phyloP scores from a whole-genome alignment of 1,140 invertebrate genomes.

The Dryas iulia region DNA sequence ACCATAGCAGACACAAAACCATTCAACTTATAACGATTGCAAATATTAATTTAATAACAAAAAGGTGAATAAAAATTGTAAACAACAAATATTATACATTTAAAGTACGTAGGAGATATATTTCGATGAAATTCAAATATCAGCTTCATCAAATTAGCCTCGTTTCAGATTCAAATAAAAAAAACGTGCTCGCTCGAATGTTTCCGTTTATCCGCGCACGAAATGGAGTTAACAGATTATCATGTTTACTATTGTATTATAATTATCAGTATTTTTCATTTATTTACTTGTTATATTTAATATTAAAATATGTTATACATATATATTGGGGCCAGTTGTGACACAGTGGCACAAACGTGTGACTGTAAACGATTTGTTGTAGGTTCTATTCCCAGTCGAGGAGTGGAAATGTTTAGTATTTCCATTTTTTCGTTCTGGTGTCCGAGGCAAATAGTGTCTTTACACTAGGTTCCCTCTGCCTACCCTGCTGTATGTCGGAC shows the following conservation, averaged over 20 bases:
- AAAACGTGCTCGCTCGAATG: neutral
- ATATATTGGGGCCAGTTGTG: too few species aligned
- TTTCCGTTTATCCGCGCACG: neutral
- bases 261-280: neutral
- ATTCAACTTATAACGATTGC: too few species aligned
- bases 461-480: too few species aligned
- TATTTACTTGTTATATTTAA: neutral
- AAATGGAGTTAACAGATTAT: neutral
- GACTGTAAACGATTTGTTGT: neutral
- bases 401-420: too few species aligned
- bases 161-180: neutral
- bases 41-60: too few species aligned
- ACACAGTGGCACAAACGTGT: neutral
- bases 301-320: too few species aligned
- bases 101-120: neutral
- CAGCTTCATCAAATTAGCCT: neutral
- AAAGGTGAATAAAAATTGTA: too few species aligned
- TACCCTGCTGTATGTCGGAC: too few species aligned
- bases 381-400: neutral
- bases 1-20: too few species aligned
- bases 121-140: neutral
- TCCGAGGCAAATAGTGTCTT: too few species aligned
- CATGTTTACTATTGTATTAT: neutral
- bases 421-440: too few species aligned
- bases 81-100: too few species aligned